Base-by-base conservation (phyloP, 2,797 vertebrate genomes). In the Crenuchus spilurus region DNA sequence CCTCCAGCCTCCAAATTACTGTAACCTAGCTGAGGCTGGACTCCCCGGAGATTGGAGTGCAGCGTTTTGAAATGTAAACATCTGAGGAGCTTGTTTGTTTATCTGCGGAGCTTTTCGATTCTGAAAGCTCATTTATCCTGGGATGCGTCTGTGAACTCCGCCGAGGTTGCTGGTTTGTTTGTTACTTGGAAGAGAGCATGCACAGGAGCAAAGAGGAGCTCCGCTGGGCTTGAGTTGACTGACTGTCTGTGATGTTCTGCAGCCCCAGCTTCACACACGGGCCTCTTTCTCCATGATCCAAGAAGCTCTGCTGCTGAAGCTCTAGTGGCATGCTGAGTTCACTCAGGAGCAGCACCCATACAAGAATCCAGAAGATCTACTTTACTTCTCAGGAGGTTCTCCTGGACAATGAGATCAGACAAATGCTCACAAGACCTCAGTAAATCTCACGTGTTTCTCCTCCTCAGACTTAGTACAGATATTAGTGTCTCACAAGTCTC, bases 61-160 rank as follows among this genome's bases (percentile, higher is more conserved):
- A 8, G 74, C 52, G 76, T 70, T 81, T 70, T 79, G 72, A 83
- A 81, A 79, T 79, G 64, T 79, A 81, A 81, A 79, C 79, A 81
- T 81, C 67, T 75, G 33, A 79, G 44, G 42, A 26, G 49, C 46
- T 44, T 73, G 76, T 78, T 73, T 79, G 71, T 73, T 81, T 79
- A 70, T 80, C 71, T 81, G 57, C 62, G 41, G 58, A 75, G 74
- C 74, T 65, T 79, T n/a, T 74, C 54, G 22, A n/a, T 76, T 74
- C 72, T 74, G 68, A 76, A 82, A 76, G 64, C 74, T 69, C 62
- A 77, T 77, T 77, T 78, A 77, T 74, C 76, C 60, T 74, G 64
- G 72, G 69, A 81, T 65, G 65, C 70, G 70, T 73, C 63, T 72
- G 48, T 24, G 51, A 52, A 75, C 57, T 75, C 77, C 70, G 10